These are phyloP conservation scores for Barbus barbus DNA, from an alignment of 2,113 vertebrate species.

Conservation along the genomic window DNA sequence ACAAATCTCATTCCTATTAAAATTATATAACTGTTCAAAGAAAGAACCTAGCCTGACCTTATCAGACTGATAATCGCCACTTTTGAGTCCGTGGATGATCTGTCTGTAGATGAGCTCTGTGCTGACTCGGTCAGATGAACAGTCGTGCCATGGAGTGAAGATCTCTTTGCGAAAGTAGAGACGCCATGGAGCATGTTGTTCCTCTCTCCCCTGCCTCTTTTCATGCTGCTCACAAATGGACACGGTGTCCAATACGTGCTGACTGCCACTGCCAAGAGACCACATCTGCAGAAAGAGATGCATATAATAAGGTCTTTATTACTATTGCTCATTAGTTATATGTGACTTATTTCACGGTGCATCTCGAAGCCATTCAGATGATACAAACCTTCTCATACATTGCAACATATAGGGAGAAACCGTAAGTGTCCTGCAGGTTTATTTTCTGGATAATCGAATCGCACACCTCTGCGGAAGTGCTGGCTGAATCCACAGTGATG, in stretches of 20 bases:
- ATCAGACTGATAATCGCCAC: conserved; percentile 84
- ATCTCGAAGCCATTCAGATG: neutral
- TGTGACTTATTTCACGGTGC: neutral
- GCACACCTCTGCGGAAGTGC: conserved; percentile 85
- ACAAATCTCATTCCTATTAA: neutral
- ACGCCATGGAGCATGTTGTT: conserved; percentile 81
- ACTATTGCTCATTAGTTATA: neutral
- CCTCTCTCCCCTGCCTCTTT: conserved; percentile 75
- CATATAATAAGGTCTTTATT: neutral
- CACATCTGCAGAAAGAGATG: conserved; percentile 75
- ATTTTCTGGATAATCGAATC: conserved; percentile 74
- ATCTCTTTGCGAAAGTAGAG: conserved; percentile 89
- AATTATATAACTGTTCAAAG: neutral
- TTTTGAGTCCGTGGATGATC: conserved; percentile 81
- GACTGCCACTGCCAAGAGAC: conserved; percentile 82
- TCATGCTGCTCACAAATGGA: conserved; percentile 91
- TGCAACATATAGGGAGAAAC: conserved; percentile 90
- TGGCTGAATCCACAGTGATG: conserved; percentile 83
- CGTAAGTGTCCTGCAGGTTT: conserved; percentile 79
- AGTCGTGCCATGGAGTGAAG: conserved; percentile 91
- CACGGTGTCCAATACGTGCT: conserved; percentile 87
- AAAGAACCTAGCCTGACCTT: conserved; percentile 73
- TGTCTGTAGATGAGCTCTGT: conserved; percentile 91
- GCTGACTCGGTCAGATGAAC: conserved; percentile 78
- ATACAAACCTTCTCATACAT: conserved; percentile 83